These are phyloP conservation scores for Loxodonta africana DNA, from an alignment of 2,113 vertebrate genomes.

Conservation along the genomic window DNA sequence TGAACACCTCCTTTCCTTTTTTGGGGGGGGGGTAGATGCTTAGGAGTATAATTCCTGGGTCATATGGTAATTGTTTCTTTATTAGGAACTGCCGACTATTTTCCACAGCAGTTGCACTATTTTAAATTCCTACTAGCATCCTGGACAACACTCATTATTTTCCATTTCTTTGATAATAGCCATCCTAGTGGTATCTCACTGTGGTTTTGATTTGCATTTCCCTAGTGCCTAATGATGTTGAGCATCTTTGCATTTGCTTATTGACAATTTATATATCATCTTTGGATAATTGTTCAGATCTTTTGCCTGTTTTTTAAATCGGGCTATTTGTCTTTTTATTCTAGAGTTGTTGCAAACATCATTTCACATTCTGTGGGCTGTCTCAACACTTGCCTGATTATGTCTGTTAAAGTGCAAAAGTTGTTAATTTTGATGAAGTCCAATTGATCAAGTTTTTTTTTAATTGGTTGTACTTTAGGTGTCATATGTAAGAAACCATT, in stretches of 20 bases:
- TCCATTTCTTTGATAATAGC: neutral
- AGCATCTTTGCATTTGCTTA: no score
- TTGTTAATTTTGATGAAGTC: neutral
- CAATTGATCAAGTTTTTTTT: neutral
- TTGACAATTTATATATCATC: neutral
- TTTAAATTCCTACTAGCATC: neutral
- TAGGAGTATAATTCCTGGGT: neutral
- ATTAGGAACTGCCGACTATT: neutral
- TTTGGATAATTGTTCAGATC: neutral
- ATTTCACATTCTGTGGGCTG: neutral
- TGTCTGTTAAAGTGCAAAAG: neutral
- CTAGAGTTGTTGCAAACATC: neutral
- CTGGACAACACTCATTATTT: neutral
- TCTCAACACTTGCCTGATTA: neutral
- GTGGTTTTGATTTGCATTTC: neutral
- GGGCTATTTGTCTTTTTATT: neutral
- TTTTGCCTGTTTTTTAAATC: slow-evolving; percentile 15
- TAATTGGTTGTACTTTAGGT: neutral
- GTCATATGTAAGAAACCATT: neutral
- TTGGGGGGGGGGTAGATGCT: neutral
- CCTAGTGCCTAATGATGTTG: neutral
- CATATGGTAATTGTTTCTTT: neutral
- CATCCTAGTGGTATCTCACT: neutral
- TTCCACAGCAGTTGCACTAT: neutral
- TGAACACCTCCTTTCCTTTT: neutral